Conservation (phyloP, 2,888 invertebrate genomes). For the Drosophila basisetae region DNA sequence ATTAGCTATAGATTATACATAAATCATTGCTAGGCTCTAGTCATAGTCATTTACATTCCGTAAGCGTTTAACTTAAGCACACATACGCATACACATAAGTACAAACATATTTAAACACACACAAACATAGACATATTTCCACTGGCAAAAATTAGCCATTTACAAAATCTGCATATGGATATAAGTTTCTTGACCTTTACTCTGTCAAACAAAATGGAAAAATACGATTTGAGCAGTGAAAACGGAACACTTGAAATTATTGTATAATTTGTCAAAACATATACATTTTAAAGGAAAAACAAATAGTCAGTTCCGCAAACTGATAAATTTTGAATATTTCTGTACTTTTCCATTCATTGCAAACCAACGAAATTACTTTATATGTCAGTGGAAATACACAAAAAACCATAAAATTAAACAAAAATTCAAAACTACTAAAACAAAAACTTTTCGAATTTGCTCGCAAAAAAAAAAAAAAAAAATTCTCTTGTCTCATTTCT, state of each 20-base stretch:
- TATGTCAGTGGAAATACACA: constrained; percentile 49
- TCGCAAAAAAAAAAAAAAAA: neutral
- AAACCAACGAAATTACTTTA: neutral
- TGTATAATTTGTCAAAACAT: neutral
- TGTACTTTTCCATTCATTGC: neutral
- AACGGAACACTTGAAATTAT: too few relatives aligned
- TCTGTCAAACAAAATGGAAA: neutral
- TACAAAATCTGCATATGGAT: neutral
- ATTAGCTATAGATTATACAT: constrained; percentile 11
- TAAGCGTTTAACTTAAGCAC: constrained; percentile 55
- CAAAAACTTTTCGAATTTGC: constrained; percentile 19
- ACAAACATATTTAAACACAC: constrained; percentile 32
- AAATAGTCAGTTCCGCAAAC: neutral
- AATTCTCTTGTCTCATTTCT: constrained; percentile 45
- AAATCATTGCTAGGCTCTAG: constrained; percentile 35
- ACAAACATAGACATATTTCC: constrained; percentile 24
- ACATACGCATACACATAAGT: constrained; percentile 36
- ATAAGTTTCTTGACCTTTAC: neutral
- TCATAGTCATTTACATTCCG: constrained; percentile 31
- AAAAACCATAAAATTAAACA: neutral
- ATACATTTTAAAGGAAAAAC: neutral
- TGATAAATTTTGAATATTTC: neutral
- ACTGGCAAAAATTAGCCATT: constrained; percentile 8
- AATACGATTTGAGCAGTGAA: neutral
- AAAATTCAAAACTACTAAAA: constrained; percentile 9